phyloP scores from a whole-genome alignment of 2,888 invertebrate species.

The Pharmacophagus antenor region DNA sequence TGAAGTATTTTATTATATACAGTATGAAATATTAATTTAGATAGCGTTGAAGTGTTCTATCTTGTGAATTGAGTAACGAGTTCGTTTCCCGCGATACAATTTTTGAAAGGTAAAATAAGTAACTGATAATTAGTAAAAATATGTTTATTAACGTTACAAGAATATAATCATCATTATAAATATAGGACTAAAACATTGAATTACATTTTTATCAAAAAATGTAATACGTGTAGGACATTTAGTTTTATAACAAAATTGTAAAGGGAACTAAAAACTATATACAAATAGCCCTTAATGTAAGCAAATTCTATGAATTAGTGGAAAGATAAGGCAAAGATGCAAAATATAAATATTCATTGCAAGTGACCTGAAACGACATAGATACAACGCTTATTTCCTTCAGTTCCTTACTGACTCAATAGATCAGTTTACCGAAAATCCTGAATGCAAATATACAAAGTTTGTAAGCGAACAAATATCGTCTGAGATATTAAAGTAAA shows the following conservation, averaged over 20 bases:
- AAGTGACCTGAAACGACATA: slow-evolving; percentile 35
- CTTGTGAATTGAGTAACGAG: background rate
- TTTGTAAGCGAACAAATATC: slow-evolving; percentile 2
- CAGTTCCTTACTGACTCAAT: slow-evolving; percentile 8
- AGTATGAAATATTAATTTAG: background rate
- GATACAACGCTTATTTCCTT: background rate
- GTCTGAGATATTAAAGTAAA: slow-evolving; percentile 13
- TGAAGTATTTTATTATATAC: background rate
- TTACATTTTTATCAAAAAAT: slow-evolving; percentile 36
- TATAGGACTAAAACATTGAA: slow-evolving; percentile 34
- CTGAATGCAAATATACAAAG: background rate
- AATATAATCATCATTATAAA: slow-evolving; percentile 32
- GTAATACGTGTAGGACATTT: slow-evolving; percentile 35
- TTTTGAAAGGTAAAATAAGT: background rate
- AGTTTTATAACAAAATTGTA: slow-evolving; percentile 31
- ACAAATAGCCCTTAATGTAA: slow-evolving; percentile 35
- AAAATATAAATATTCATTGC: slow-evolving; percentile 41
- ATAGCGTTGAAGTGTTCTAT: background rate
- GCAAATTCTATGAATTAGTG: slow-evolving; percentile 44
- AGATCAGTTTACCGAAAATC: slow-evolving; percentile 3
- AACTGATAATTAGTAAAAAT: slow-evolving; percentile 3
- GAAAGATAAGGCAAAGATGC: slow-evolving; percentile 52
- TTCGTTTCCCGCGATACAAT: background rate
- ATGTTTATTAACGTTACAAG: slow-evolving; percentile 31
- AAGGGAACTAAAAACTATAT: slow-evolving; percentile 37